Percentiles rank a stretch among this genome's conserved stretches.
Conservation (phyloP, 2,113 vertebrate species). For the Cepphus grylle region DNA sequence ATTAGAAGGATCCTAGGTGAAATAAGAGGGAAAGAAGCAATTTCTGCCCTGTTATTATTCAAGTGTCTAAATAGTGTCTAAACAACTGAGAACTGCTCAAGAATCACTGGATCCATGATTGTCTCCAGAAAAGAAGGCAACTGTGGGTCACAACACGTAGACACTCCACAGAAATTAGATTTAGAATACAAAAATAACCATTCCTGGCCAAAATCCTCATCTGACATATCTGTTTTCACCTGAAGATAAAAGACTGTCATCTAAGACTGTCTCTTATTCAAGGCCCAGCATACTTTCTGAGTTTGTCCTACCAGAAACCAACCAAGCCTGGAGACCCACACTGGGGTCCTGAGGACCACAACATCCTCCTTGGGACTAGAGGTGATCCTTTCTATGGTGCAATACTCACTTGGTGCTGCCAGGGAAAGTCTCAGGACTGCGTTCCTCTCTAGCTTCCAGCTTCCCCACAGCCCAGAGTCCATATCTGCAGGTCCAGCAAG, state of each 20-base stretch:
- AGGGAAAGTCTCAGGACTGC: neutral
- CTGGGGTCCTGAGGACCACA: neutral
- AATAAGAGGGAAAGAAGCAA: neutral
- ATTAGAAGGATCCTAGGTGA: neutral
- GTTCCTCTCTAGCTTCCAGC: neutral
- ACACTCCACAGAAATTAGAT: neutral
- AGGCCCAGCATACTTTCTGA: neutral
- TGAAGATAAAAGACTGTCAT: neutral
- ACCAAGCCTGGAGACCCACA: neutral
- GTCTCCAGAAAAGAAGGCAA: neutral
- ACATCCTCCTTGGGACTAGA: neutral
- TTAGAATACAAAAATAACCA: neutral
- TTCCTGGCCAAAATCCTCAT: neutral
- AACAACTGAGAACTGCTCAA: neutral
- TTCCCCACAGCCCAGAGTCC: neutral
- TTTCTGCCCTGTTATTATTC: neutral
- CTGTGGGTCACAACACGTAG: neutral
- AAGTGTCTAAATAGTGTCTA: neutral
- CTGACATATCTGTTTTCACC: neutral
- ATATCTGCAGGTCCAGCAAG: neutral
- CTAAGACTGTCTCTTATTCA: neutral
- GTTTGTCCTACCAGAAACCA: neutral
- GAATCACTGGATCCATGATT: neutral
- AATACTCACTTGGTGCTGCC: neutral
- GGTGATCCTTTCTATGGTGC: neutral